Percentiles rank a stretch among this genome's conserved stretches.
Evolutionary conservation across 2,888 invertebrate species (phyloP).

Genomic region (Gibbula magus): DNA sequence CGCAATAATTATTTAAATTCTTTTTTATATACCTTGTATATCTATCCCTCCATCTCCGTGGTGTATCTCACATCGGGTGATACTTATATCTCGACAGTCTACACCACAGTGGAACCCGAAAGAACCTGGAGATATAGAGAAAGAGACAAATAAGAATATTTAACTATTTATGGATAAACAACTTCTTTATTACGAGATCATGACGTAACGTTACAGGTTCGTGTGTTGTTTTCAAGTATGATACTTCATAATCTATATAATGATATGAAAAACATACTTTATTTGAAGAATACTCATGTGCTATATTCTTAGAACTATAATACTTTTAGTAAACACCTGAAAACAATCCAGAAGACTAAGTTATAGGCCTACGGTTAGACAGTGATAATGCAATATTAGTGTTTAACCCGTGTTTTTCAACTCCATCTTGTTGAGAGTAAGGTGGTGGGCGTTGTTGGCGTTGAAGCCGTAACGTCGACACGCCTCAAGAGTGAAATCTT

Average conservation of each 20-base stretch:
- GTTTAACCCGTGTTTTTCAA: conserved; percentile 58
- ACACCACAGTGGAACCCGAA: conserved; percentile 14
- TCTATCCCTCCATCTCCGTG: conserved; percentile 25
- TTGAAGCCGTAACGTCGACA: conserved; percentile 48
- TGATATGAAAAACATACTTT: too few species aligned
- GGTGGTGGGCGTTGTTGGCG: conserved; percentile 22
- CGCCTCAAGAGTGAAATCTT: conserved; percentile 53
- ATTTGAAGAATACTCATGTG: too few species aligned
- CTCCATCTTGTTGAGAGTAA: conserved; percentile 47
- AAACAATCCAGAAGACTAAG: too few species aligned
- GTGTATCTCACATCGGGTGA: conserved; percentile 31
- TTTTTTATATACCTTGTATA: conserved; percentile 11
- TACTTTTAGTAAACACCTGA: too few species aligned
- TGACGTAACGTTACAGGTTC: too few species aligned
- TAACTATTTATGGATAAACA: too few species aligned
- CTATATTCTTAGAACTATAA: too few species aligned
- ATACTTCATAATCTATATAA: too few species aligned
- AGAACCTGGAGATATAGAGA: conserved; percentile 24
- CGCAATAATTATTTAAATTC: not conserved
- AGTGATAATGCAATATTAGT: too few species aligned
- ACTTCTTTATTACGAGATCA: too few species aligned
- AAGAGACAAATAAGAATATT: not conserved
- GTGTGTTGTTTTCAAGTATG: too few species aligned
- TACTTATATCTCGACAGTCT: conserved; percentile 14
- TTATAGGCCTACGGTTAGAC: too few species aligned